These are phyloP conservation scores for Eonycteris spelaea DNA, from an alignment of 2,113 vertebrate species.

Conservation along the genomic window DNA sequence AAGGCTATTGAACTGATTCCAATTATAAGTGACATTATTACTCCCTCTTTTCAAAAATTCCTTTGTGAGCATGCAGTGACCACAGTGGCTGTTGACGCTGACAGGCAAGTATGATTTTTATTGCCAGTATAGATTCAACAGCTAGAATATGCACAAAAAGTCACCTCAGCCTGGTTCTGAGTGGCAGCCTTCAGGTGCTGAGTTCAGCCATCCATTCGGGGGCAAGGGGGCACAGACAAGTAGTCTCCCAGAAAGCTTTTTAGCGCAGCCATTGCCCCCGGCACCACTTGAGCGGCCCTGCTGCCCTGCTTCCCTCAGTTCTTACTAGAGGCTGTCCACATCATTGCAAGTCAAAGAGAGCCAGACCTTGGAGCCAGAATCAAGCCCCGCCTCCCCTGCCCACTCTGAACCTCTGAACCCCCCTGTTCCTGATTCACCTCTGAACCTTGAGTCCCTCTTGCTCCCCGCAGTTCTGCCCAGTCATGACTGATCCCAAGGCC, in stretches of 20 bases:
- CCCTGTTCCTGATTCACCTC: neutral
- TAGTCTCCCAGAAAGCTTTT: neutral
- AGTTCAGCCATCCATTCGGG: neutral
- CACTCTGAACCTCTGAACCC: neutral
- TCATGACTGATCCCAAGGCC: neutral
- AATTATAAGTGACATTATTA: neutral
- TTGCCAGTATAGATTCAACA: neutral
- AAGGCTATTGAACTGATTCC: neutral
- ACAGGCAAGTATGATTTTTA: neutral
- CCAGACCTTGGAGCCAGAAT: neutral
- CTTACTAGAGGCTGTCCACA: neutral
- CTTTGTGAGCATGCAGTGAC: neutral
- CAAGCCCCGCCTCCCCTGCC: neutral
- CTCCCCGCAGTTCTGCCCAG: neutral
- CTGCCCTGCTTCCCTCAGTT: neutral
- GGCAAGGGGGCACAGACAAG: neutral
- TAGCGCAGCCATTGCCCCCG: neutral
- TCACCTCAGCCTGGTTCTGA: neutral
- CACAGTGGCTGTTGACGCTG: neutral
- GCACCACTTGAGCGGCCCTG: accelerated
- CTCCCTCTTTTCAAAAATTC: neutral
- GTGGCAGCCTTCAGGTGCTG: neutral
- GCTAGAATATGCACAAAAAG: neutral
- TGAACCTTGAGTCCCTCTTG: neutral
- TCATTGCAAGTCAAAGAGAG: neutral